phyloP scores from a whole-genome alignment of 2,888 invertebrate species.

The Calephelis perditalis region DNA sequence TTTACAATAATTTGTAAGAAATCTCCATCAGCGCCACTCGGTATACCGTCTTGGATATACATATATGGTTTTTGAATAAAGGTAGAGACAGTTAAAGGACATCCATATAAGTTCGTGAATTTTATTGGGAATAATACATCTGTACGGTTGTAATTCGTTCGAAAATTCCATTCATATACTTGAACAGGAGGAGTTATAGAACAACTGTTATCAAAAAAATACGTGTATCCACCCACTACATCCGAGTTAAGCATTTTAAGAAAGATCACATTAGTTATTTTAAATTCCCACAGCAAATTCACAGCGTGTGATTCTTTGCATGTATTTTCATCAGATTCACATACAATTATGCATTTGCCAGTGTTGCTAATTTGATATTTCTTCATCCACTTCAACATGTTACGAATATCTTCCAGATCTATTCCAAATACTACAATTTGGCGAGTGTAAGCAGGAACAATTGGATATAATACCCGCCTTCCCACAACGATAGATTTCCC shows the following conservation, averaged over 20 bases:
- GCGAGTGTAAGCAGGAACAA: conserved; percentile 15
- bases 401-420: neutral
- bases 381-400: neutral
- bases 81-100: conserved; percentile 51
- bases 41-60: conserved; percentile 41
- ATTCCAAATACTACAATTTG: conserved; percentile 8
- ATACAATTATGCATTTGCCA: conserved; percentile 52
- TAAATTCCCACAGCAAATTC: conserved; percentile 46
- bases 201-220: conserved; percentile 34
- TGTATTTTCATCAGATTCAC: conserved; percentile 39
- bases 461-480: conserved; percentile 35
- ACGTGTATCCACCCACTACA: conserved; percentile 42
- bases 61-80: conserved; percentile 54
- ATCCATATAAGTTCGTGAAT: conserved; percentile 45
- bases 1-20: conserved; percentile 45
- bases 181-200: conserved; percentile 18
- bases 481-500: conserved; percentile 43
- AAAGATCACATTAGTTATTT: conserved; percentile 51
- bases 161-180: neutral
- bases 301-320: conserved; percentile 49
- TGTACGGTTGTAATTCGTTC: neutral
- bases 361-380: conserved; percentile 47
- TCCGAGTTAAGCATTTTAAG: conserved; percentile 35
- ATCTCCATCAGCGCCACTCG: conserved; percentile 54
- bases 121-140: conserved; percentile 42